phyloP scores from a whole-genome alignment of 2,888 invertebrate genomes.

The Didymodactylos carnosus region DNA sequence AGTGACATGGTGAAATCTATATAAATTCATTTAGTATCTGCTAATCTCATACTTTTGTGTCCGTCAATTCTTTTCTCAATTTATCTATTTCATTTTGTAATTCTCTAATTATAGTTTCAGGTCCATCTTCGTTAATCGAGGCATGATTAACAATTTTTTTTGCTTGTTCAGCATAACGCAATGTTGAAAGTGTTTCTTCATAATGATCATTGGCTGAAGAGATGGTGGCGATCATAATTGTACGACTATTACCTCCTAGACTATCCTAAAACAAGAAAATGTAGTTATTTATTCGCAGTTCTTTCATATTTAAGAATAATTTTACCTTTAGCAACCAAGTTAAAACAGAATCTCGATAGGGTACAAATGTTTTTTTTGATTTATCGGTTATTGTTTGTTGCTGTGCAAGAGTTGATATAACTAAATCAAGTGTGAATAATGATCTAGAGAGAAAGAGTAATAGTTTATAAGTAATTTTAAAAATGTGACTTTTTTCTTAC shows the following conservation, averaged over 20 bases:
- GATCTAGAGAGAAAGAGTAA: neutral
- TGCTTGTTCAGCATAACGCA: slow-evolving; percentile 65
- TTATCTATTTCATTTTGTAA: slow-evolving; percentile 82
- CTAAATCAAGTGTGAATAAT: slow-evolving; percentile 26
- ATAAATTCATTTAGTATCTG: no score
- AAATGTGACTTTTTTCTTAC: no score
- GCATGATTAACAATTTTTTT: slow-evolving; percentile 98
- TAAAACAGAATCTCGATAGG: slow-evolving; percentile 28
- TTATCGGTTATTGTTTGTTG: neutral
- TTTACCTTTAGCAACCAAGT: slow-evolving; percentile 25
- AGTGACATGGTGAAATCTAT: no score
- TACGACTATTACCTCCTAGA: slow-evolving; percentile 32
- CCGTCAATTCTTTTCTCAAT: slow-evolving; percentile 66
- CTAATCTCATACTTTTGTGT: no score
- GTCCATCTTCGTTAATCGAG: slow-evolving; percentile 96
- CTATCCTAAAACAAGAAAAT: slow-evolving; percentile 22
- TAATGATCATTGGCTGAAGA: slow-evolving; percentile 93
- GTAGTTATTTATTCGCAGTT: neutral
- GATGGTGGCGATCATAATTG: slow-evolving; percentile 60
- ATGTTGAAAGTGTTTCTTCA: slow-evolving; percentile 87
- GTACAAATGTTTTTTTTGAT: slow-evolving; percentile 20
- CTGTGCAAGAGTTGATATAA: slow-evolving; percentile 20
- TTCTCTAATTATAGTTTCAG: slow-evolving; percentile 83
- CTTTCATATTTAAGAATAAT: neutral
- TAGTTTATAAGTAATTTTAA: no score